phyloP scores from a whole-genome alignment of 2,113 vertebrate species.

The Fulmarus glacialis region DNA sequence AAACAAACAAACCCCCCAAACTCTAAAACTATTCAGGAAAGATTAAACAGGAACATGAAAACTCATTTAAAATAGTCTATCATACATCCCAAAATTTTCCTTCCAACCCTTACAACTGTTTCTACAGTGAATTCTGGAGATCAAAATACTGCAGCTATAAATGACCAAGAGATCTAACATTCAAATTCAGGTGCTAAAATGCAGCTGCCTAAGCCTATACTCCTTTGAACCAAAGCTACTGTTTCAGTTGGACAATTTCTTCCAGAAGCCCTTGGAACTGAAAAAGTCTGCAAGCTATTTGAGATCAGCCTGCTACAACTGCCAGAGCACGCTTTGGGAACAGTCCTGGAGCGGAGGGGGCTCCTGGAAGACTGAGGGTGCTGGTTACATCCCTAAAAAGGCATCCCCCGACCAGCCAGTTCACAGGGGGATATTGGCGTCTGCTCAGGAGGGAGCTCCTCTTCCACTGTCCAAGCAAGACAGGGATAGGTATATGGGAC shows the following conservation, averaged over 20 bases:
- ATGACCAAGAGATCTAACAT: constrained; percentile 34
- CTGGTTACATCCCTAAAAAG: constrained; percentile 33
- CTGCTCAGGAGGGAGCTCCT: constrained; percentile 53
- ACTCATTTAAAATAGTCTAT: neutral
- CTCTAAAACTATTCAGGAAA: neutral
- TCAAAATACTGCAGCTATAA: constrained; percentile 35
- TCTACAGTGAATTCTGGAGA: constrained; percentile 27
- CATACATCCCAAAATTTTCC: neutral
- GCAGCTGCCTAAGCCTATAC: constrained; percentile 27
- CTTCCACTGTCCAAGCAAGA: neutral
- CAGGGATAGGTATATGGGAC: constrained; percentile 45
- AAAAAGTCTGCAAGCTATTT: constrained; percentile 13
- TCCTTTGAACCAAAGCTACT: constrained; percentile 60
- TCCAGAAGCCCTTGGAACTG: constrained; percentile 29
- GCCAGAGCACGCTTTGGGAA: neutral
- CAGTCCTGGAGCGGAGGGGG: constrained; percentile 1
- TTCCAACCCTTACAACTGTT: neutral
- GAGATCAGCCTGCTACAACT: constrained; percentile 22
- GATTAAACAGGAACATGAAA: neutral
- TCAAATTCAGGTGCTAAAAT: constrained; percentile 59
- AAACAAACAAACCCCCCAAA: neutral
- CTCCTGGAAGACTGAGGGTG: constrained; percentile 12
- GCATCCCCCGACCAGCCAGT: neutral
- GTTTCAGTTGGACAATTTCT: constrained; percentile 59
- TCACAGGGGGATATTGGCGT: constrained; percentile 45